phyloP scores from a whole-genome alignment of 2,113 vertebrate genomes.

The Rissa tridactyla region DNA sequence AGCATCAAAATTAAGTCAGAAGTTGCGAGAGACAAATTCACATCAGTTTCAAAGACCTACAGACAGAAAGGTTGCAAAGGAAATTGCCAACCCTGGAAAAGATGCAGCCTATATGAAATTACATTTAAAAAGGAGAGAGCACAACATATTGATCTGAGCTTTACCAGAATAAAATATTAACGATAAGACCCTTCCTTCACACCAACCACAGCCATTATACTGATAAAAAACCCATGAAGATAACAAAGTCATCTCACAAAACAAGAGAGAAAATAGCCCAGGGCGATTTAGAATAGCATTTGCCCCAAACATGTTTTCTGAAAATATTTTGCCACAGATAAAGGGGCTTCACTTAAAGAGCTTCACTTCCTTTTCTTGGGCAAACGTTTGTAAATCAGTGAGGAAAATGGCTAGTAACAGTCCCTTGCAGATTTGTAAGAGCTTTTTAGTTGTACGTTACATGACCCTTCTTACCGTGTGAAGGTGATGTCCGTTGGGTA shows the following conservation, averaged over 20 bases:
- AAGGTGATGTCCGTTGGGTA: not conserved
- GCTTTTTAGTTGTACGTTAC: not conserved
- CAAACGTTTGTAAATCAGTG: not conserved
- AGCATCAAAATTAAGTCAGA: not conserved
- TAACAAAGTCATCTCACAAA: constrained; percentile 1
- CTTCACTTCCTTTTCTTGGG: not conserved
- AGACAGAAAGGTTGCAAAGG: not conserved
- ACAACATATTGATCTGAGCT: constrained; percentile 1
- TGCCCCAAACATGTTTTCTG: not conserved
- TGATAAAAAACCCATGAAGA: not conserved
- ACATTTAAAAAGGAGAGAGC: not conserved
- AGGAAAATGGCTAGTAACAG: not conserved
- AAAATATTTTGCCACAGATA: not conserved
- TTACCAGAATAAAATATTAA: constrained; percentile 48
- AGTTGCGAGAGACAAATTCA: not conserved
- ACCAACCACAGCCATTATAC: not conserved
- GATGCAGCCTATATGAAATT: not conserved
- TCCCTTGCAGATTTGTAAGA: not conserved
- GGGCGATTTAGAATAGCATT: not conserved
- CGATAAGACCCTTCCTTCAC: not conserved
- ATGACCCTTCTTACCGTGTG: not conserved
- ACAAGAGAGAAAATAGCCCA: not conserved
- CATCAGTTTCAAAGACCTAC: not conserved
- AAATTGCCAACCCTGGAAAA: constrained; percentile 1
- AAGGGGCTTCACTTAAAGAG: not conserved